A percentile compares a stretch with the other conserved stretches of the same genome.
Conservation (phyloP, 1,140 invertebrate genomes). For the Colletes gigas region DNA sequence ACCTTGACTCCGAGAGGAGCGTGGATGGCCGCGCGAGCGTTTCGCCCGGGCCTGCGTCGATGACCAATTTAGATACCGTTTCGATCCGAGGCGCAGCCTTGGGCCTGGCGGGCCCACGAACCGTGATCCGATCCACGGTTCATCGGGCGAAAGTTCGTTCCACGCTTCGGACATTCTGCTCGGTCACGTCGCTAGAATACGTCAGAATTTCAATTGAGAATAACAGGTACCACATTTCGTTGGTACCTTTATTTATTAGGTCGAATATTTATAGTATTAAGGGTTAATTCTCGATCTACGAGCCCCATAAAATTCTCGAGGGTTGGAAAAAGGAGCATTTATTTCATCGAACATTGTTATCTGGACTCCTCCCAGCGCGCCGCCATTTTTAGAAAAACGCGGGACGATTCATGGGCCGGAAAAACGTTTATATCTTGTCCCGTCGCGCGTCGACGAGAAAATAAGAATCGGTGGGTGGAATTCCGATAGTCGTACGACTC, state of each 20-base stretch:
- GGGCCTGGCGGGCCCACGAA: conserved; percentile 6
- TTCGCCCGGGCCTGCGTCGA: conserved; percentile 23
- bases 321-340: too few species aligned
- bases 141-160: not conserved
- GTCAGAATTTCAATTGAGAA: too few species aligned
- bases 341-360: too few species aligned
- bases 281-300: too few species aligned
- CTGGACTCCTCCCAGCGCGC: too few species aligned
- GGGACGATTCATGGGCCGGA: conserved; percentile 25
- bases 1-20: not conserved
- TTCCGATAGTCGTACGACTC: conserved; percentile 25
- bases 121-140: not conserved
- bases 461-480: conserved; percentile 34
- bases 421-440: conserved; percentile 30
- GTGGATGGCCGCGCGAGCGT: not conserved
- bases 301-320: too few species aligned
- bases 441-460: not conserved
- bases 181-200: not conserved
- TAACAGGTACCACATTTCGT: too few species aligned
- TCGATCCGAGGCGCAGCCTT: not conserved
- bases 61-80: conserved; percentile 62
- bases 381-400: too few species aligned
- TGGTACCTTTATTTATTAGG: too few species aligned
- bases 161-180: not conserved
- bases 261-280: too few species aligned